Evolutionary conservation across 2,888 invertebrate species (phyloP).

Genomic region (Cerastoderma edule): DNA sequence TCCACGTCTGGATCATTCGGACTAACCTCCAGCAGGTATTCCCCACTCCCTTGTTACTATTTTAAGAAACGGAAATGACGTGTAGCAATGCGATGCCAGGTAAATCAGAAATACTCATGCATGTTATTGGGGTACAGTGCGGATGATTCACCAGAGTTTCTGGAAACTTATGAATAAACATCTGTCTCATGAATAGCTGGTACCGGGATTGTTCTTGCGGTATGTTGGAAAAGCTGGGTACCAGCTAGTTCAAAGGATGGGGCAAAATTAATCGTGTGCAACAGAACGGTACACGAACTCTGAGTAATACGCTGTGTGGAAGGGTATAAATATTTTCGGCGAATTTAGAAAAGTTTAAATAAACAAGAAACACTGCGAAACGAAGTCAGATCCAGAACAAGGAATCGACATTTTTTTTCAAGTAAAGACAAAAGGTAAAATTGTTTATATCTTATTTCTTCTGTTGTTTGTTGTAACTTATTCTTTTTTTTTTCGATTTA

Average conservation of each 20-base stretch:
- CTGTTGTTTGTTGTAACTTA: too few species aligned
- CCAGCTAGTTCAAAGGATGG: neutral
- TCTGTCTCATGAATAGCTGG: constrained; percentile 18
- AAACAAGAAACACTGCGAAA: too few species aligned
- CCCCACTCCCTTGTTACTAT: constrained; percentile 16
- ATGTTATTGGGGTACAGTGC: too few species aligned
- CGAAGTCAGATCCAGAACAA: too few species aligned
- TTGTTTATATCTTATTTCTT: too few species aligned
- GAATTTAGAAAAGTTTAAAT: neutral
- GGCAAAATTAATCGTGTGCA: constrained; percentile 2
- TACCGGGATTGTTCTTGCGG: neutral
- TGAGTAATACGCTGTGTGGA: constrained; percentile 7
- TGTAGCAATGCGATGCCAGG: constrained; percentile 1
- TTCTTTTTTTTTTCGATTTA: too few species aligned
- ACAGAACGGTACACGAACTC: neutral
- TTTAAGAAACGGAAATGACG: neutral
- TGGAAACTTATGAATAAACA: neutral
- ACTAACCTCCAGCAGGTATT: too few species aligned
- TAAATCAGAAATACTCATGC: too few species aligned
- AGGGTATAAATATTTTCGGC: neutral
- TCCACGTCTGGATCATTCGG: too few species aligned
- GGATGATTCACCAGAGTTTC: constrained; percentile 4
- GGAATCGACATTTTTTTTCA: too few species aligned
- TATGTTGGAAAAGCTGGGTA: neutral
- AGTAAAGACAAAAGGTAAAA: too few species aligned